A percentile compares a stretch with the other conserved stretches of the same genome.
Evolutionary conservation across 2,797 vertebrate species (phyloP).

Genomic region (Pempheris klunzingeri): DNA sequence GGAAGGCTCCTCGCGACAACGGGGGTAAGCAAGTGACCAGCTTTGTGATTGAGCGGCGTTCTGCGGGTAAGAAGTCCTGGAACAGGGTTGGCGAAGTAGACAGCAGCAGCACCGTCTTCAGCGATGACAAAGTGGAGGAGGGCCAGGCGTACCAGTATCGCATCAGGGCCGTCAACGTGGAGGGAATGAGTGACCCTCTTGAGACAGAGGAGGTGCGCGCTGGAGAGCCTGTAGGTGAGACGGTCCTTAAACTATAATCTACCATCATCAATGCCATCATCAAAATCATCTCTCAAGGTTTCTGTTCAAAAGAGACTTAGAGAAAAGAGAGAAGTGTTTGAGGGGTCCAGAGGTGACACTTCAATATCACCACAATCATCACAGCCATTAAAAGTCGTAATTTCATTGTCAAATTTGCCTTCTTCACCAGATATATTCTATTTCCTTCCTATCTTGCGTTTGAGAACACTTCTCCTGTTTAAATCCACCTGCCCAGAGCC

Average conservation of each 20-base stretch:
- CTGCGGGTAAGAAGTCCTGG: conserved; percentile 78
- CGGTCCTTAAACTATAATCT: background rate
- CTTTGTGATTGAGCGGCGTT: conserved; percentile 71
- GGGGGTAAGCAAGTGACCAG: conserved; percentile 76
- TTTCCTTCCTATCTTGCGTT: background rate
- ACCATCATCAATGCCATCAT: background rate
- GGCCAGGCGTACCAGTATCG: conserved; percentile 79
- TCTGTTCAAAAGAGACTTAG: background rate
- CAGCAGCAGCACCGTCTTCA: conserved; percentile 73
- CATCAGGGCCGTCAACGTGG: conserved; percentile 76
- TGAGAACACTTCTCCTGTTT: background rate
- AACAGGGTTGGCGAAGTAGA: conserved; percentile 76
- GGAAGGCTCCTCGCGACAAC: conserved; percentile 82
- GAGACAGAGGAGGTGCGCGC: conserved; percentile 79
- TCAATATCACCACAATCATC: background rate
- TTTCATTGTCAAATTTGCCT: background rate
- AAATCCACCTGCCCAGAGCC: conserved; percentile 62
- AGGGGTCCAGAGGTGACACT: background rate
- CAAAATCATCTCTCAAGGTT: background rate
- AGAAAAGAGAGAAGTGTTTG: background rate
- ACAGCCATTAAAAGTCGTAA: background rate
- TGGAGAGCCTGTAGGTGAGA: conserved; percentile 80
- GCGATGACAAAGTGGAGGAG: conserved; percentile 78
- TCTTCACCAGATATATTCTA: background rate
- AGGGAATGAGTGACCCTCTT: conserved; percentile 77